Percentiles rank a stretch among this genome's conserved stretches.
Evolutionary conservation across 2,113 vertebrate genomes (phyloP).

Genomic region (Chionomys nivalis): DNA sequence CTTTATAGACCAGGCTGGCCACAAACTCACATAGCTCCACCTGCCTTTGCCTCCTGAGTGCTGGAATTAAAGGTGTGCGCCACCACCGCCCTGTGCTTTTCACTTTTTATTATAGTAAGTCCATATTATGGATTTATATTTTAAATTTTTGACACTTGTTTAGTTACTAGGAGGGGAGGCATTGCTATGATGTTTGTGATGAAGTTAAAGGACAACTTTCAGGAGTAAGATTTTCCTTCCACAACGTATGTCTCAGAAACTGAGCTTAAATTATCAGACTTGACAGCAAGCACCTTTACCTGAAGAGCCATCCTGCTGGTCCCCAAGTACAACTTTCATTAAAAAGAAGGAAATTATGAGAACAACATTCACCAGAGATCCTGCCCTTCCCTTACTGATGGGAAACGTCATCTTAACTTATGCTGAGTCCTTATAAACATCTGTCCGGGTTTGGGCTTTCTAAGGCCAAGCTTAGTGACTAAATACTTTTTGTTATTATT

Average conservation of each 20-base stretch:
- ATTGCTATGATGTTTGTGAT: too few relatives aligned
- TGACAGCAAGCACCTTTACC: background rate
- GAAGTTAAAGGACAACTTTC: background rate
- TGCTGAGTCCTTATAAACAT: background rate
- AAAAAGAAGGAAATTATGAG: background rate
- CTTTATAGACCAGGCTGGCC: too few relatives aligned
- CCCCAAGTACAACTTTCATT: background rate
- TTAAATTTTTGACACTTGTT: background rate
- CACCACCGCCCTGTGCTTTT: background rate
- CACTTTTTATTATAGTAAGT: background rate
- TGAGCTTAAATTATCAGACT: background rate
- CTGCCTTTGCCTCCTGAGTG: too few relatives aligned
- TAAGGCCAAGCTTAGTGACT: background rate
- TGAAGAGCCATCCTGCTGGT: background rate
- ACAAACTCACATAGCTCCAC: too few relatives aligned
- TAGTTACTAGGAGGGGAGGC: background rate
- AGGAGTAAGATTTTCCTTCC: background rate
- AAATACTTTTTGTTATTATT: background rate
- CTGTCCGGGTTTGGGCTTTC: background rate
- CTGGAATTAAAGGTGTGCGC: too few relatives aligned
- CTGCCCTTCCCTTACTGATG: background rate
- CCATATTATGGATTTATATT: background rate
- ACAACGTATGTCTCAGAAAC: background rate
- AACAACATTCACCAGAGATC: background rate
- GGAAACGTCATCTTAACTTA: background rate